Conservation (phyloP, 2,797 vertebrate species). For the Molossus molossus region DNA sequence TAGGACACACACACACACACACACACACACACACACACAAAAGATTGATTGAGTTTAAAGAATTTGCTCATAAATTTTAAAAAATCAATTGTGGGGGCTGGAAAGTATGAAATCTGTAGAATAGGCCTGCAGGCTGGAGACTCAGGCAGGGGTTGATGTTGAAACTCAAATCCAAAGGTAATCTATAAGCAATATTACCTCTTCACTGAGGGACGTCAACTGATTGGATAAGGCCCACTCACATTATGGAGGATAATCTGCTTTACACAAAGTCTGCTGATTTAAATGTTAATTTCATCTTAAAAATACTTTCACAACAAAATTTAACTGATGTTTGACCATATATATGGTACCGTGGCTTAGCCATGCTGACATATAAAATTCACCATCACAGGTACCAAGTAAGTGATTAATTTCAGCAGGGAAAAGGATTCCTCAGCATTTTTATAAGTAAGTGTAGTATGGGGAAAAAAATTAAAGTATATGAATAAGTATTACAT, state of each 20-base stretch:
- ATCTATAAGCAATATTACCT: no score
- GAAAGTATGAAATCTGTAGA: neutral
- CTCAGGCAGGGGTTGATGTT: neutral
- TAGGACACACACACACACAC: no score
- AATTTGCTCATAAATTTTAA: neutral
- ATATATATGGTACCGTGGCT: neutral
- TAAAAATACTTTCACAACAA: neutral
- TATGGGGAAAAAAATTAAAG: neutral
- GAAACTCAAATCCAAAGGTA: neutral
- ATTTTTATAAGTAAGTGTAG: conserved; percentile 49
- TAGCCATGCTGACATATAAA: neutral
- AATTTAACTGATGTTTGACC: conserved; percentile 29
- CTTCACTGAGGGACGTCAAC: no score
- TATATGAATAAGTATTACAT: conserved; percentile 35
- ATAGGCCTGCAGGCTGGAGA: neutral
- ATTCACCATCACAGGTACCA: neutral
- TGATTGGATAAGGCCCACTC: no score
- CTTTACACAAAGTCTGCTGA: neutral
- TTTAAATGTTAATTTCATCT: conserved; percentile 18
- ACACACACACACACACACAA: neutral
- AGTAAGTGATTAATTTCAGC: neutral
- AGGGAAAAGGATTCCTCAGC: neutral
- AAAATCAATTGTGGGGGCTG: neutral
- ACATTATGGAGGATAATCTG: neutral
- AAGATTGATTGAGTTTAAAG: neutral